Evolutionary conservation across 2,888 invertebrate genomes (phyloP), one percentile per base, ranked within the genome.

Genomic region (Eueremaeus valkanovi): DNA sequence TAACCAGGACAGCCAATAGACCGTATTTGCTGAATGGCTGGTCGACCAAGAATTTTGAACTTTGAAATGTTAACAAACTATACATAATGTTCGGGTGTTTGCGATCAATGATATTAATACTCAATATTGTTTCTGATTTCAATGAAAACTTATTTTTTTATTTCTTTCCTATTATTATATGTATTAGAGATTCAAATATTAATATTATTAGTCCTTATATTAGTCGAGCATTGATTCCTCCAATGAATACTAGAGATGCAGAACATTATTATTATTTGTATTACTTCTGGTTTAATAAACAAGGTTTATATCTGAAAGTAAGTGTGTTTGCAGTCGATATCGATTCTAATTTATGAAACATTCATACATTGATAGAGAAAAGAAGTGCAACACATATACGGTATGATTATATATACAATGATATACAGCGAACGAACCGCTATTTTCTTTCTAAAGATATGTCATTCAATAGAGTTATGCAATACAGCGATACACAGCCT

Each of bases 311-410:
- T 55, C 21, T 3, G 18, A 21, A 55, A n/a, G n/a, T n/a, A n/a
- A n/a, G 18, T 51, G 21, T 51, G 21, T 51, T 51, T 51, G n/a
- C n/a, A n/a, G n/a, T n/a, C n/a, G 51, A 58, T 58, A 61, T 61
- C 29, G 61, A 61, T 61, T 29, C 29, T 61, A 61, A 61, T 61
- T 61, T 61, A 61, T 61, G 61, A 61, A 61, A 61, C 61, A 61
- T 61, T 61, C 31, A 61, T 61, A 51, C n/a, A n/a, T n/a, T n/a
- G n/a, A n/a, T 11, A 55, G 3, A 55, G 11, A 18, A 24, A 9
- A 51, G 2, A 51, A 51, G 51, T 51, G 3, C n/a, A 51, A n/a
- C 18, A n/a, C 21, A 51, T 51, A n/a, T 36, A 36, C 11, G 5
- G 11, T 36, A 11, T 36, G 6, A 51, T 51, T 51, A 51, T 6